Percentiles rank a stretch among this genome's conserved stretches.
Evolutionary conservation across 2,113 vertebrate genomes (phyloP).

Genomic region (Mirza zaza): DNA sequence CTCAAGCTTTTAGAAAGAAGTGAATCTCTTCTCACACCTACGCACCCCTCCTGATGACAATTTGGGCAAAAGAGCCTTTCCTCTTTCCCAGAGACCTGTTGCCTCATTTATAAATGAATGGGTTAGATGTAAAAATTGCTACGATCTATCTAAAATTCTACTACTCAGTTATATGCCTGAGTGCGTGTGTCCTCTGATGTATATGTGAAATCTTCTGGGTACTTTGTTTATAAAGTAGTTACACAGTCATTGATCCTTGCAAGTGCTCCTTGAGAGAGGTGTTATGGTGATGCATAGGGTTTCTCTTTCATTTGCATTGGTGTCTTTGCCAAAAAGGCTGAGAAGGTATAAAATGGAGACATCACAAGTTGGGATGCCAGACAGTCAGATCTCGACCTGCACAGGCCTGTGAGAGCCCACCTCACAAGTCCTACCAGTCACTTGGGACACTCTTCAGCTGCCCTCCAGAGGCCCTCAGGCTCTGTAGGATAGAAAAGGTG

Average conservation of each 20-base stretch:
- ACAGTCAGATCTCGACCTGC: background rate
- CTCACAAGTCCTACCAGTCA: background rate
- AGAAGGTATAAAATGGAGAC: background rate
- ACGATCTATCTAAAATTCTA: background rate
- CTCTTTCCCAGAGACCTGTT: background rate
- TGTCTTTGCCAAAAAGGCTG: background rate
- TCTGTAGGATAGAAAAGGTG: background rate
- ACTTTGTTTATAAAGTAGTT: background rate
- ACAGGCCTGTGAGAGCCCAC: background rate
- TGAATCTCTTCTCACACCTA: background rate
- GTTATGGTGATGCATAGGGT: background rate
- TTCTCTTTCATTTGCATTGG: background rate
- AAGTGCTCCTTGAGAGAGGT: background rate
- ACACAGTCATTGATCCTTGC: background rate
- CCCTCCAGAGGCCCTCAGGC: background rate
- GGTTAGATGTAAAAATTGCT: background rate
- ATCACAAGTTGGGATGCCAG: background rate
- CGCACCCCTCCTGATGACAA: background rate
- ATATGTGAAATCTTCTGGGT: background rate
- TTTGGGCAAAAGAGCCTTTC: background rate
- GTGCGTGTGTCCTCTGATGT: background rate
- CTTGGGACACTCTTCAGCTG: background rate
- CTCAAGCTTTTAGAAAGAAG: background rate
- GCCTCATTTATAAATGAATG: background rate
- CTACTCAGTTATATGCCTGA: rapidly evolving